Evolutionary conservation across 2,888 invertebrate genomes (phyloP).

Genomic region (Neoaliturus tenellus): DNA sequence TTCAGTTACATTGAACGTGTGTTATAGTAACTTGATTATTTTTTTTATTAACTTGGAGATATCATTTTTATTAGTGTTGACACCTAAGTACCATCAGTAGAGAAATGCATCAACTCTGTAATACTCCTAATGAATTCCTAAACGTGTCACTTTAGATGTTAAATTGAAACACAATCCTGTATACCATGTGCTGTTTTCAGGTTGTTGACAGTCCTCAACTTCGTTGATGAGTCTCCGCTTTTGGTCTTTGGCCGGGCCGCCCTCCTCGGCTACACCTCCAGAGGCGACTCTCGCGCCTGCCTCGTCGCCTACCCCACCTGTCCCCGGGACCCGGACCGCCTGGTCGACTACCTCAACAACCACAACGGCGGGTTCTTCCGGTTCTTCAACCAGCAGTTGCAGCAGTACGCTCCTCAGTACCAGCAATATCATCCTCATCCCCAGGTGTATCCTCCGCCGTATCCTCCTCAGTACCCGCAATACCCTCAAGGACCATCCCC

Average conservation of each 20-base stretch:
- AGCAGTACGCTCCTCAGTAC: constrained; percentile 62
- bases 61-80: too few relatives aligned
- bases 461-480: constrained; percentile 44
- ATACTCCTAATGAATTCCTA: too few relatives aligned
- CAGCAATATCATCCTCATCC: constrained; percentile 60
- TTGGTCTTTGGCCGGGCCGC: constrained; percentile 86
- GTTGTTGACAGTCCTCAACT: constrained; percentile 77
- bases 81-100: too few relatives aligned
- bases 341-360: constrained; percentile 88
- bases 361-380: constrained; percentile 91
- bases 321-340: constrained; percentile 82
- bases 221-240: constrained; percentile 78
- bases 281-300: constrained; percentile 78
- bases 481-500: constrained; percentile 38
- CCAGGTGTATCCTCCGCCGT: not conserved
- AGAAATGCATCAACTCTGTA: too few relatives aligned
- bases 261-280: constrained; percentile 83
- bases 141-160: too few relatives aligned
- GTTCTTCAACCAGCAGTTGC: constrained; percentile 76
- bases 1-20: too few relatives aligned
- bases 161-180: too few relatives aligned
- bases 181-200: constrained; percentile 70
- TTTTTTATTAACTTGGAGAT: too few relatives aligned
- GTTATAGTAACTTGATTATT: too few relatives aligned
- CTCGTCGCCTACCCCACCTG: constrained; percentile 83